Base-by-base conservation (phyloP, 2,888 invertebrate genomes). In the Diplazon laetatorius region DNA sequence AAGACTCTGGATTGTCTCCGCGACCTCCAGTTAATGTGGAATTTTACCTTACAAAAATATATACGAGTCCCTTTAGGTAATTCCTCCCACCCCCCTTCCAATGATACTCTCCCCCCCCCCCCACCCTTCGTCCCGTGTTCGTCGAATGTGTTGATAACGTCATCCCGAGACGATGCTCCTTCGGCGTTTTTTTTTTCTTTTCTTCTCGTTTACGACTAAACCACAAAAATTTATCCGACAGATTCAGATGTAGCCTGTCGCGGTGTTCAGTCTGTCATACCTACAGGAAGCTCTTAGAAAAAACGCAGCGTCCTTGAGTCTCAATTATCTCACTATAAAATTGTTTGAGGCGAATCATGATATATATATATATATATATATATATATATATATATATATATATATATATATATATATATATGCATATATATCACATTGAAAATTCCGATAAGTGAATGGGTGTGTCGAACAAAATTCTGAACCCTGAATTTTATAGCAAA, bases 1-100 rank as follows among this genome's bases (percentile, higher is more conserved):
- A 74, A 78, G 74, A 78, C 74, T 78, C 78, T 78, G 78, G 78
- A 78, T 78, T 78, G 78, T 78, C 78, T 70, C 78, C 70, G 78
- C 78, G 78, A 78, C 74, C 78, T 78, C 78, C 78, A 78, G 78
- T 74, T 25, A 57, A 66, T 70, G 55, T 78, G 70, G 74, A 78
- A 78, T 74, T 77, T 65, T 74, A 74, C 70, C 65, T 78, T 78
- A 78, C 50, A 78, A 78, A 78, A 78, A 78, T 78, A 78, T 78
- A 78, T 74, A 73, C n/a, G 74, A 78, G 70, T 78, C 78, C 78
- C 70, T 74, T 65, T 73, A 65, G 69, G 68, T 69, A 73, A 78
- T 63, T 70, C 63, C n/a, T n/a, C n/a, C n/a, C n/a, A n/a, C n/a
- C n/a, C n/a, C n/a, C n/a, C n/a, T n/a, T n/a, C 70, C 75, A 71